Percentiles rank a stretch among this genome's conserved stretches.
Evolutionary conservation across 2,797 vertebrate species (phyloP).

Genomic region (Sylvilagus floridanus): DNA sequence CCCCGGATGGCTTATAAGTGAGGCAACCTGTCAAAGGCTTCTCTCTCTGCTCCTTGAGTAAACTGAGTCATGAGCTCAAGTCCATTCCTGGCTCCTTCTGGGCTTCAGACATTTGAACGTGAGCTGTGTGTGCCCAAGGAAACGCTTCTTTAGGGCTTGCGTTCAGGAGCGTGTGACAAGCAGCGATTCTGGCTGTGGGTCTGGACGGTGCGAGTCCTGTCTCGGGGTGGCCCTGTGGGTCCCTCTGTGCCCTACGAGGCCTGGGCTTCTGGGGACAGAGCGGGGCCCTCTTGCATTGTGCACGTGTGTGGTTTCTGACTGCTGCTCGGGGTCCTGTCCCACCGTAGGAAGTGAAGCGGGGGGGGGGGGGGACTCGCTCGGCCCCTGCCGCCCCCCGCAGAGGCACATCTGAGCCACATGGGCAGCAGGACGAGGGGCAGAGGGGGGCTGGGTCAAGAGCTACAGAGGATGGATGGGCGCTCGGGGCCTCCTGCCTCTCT

Average conservation of each 20-base stretch:
- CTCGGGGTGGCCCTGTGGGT: too few species aligned
- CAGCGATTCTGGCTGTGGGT: background rate
- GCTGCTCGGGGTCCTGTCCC: too few species aligned
- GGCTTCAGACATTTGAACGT: background rate
- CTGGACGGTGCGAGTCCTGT: background rate
- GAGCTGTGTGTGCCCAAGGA: background rate
- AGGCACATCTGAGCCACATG: too few species aligned
- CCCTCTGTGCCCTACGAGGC: background rate
- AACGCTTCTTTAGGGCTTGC: background rate
- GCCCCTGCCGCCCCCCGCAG: too few species aligned
- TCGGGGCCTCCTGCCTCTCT: background rate
- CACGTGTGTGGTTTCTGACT: too few species aligned
- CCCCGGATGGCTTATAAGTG: constrained; percentile 28
- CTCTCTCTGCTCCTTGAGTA: background rate
- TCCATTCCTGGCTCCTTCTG: background rate
- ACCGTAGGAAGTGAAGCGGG: background rate
- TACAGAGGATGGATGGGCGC: background rate
- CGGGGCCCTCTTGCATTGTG: background rate
- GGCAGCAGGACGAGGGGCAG: background rate
- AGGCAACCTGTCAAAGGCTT: background rate
- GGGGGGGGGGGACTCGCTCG: too few species aligned
- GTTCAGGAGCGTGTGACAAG: background rate
- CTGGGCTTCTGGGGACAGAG: background rate
- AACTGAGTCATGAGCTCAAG: constrained; percentile 18
- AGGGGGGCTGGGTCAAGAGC: background rate